Base-by-base conservation (phyloP, 53 echinoderm and acorn worm species). In the Paracentrotus lividus region DNA sequence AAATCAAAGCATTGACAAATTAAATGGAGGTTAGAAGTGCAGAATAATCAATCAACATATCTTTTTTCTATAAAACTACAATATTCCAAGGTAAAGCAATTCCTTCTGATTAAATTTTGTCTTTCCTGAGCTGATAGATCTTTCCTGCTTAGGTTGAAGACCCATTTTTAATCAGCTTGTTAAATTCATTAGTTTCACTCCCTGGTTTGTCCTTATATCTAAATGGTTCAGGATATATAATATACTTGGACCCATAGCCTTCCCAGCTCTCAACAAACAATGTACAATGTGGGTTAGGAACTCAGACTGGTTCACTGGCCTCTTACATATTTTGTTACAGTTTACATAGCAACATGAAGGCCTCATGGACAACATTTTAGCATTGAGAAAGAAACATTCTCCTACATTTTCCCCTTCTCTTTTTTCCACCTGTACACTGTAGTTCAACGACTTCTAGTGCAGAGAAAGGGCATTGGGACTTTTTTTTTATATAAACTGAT, bases 31-130 rank as follows among this genome's bases (percentile, higher is more conserved):
- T 72, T 72, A 72, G 6, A 40, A 72, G 40, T 21, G 72, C 72
- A 72, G 36, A 14, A 20, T 40, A 38, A 72, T 72, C 72, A 40
- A 40, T 72, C 72, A 72, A 72, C 72, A 72, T 21, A 72, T 20
- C 40, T 38, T 66, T 40, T 72, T 38, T 40, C 40, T 16, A 6
- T 34, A 72, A 38, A 40, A 40, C 20, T 72, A 72, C 36, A 72
- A 72, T 36, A 72, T 72, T 36, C 40, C 72, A 72, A 72, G 72
- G 72, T 72, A 72, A n/a, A n/a, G 72, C 40, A 72, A 72, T 40
- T 72, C 40, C 40, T 72, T 20, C 72, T 72, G 40, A 72, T 72
- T 32, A 40, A 72, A 72, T 72, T n/a, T 72, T 72, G 72, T 72
- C 72, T 72, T 72, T 72, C 72, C 72, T 72, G 72, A 21, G 72